Conservation (phyloP, 2,888 invertebrate species). For the Mylabris sibirica region DNA sequence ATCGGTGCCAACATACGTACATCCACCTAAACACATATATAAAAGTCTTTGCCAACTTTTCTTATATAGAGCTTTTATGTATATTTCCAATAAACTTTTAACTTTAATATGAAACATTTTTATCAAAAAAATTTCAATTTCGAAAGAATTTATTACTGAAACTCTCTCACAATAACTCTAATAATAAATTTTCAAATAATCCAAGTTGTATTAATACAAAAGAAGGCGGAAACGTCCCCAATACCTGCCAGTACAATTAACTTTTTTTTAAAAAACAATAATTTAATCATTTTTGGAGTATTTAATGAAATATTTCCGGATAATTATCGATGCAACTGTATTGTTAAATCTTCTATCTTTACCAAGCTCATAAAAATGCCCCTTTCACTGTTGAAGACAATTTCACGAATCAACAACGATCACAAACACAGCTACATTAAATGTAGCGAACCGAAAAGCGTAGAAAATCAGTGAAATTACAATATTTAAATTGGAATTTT, state of each 20-base stretch:
- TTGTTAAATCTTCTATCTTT: not conserved
- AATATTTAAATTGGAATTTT: conserved; percentile 42
- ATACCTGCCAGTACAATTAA: not conserved
- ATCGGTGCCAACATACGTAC: conserved; percentile 1
- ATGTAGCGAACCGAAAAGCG: conserved; percentile 42
- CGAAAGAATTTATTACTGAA: not conserved
- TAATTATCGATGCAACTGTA: not conserved
- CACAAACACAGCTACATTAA: conserved; percentile 44
- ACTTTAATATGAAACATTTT: conserved; percentile 5
- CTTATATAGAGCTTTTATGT: not conserved
- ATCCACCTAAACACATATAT: not conserved
- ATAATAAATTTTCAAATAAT: not conserved
- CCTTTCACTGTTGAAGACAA: conserved; percentile 28
- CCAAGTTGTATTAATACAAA: not conserved
- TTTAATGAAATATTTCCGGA: conserved; percentile 2
- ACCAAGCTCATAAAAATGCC: not conserved
- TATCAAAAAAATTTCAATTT: not conserved
- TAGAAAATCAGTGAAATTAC: conserved; percentile 51
- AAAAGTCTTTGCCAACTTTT: not conserved
- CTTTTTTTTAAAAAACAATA: not conserved
- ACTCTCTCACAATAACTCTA: not conserved
- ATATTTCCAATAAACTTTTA: conserved; percentile 5
- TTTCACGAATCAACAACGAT: conserved; percentile 48
- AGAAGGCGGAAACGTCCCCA: not conserved
- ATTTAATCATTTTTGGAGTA: not conserved